Evolutionary conservation across 2,888 invertebrate genomes (phyloP), one percentile per base, ranked within the genome.

Genomic region (Mimas tiliae): DNA sequence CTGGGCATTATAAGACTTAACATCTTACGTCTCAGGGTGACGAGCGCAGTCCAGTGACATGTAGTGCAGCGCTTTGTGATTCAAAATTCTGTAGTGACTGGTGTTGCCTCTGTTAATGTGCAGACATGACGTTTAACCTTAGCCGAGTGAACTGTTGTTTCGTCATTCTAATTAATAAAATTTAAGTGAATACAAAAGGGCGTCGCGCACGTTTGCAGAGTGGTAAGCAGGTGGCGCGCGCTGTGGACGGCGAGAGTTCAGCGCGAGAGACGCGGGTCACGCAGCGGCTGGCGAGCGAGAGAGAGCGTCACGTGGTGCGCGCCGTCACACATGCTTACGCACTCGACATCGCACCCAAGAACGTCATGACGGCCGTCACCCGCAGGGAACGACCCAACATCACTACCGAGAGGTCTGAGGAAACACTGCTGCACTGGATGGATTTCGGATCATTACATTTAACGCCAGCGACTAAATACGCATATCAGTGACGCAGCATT

Each of bases 341-440:
- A 19, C 72, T 83, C 4, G 80, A 85, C 69, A 80, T 81, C 52
- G 72, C 81, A 63, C 84, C 12, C 33, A 52, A 16, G 68, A 69
- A 16, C 68, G 66, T 3, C 52, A 34, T 65, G 64, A 65, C 19
- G 53, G 65, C 16, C 12, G 38, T 6, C 65, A 58, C 14, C 34
- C 11, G 38, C 14, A 58, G 58, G 38, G 68, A 68, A 0, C 63
- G 68, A 9, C 72, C 69, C 62, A 79, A 80, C 65, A 68, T 80
- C 9, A 69, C 73, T 65, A 78, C 79, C 0, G 80, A 84, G 63
- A 83, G 82, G 84, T 83, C n/a, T 51, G 45, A 62, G 6, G 11
- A 0, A 42, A 7, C 1, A 51, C 16, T 21, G 16, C 9, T 9
- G 8, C 27, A 27, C 27, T 27, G 4, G 27, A 27, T 27, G 27